phyloP scores from a whole-genome alignment of 2,113 vertebrate genomes.

The Colius striatus region DNA sequence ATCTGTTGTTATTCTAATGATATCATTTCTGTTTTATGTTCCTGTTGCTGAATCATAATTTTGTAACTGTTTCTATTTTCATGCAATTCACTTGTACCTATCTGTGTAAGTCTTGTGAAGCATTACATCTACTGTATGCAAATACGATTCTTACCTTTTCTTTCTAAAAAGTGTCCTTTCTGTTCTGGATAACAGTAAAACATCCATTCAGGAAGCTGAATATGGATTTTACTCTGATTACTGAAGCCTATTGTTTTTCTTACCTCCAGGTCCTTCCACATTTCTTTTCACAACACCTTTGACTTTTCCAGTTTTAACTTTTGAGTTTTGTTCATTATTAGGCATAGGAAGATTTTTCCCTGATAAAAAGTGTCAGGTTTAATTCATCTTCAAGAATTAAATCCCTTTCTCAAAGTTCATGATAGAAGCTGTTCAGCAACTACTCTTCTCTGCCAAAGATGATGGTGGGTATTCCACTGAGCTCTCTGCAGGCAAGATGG shows the following conservation, averaged over 20 bases:
- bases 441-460: background rate
- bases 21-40: background rate
- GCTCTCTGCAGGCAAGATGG: background rate
- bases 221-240: background rate
- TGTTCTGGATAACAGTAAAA: background rate
- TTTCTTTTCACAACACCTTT: background rate
- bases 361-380: background rate
- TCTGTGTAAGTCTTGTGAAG: background rate
- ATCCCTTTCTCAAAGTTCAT: background rate
- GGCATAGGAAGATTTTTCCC: fast-evolving
- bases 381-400: background rate
- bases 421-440: background rate
- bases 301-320: background rate
- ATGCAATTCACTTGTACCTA: background rate
- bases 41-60: background rate
- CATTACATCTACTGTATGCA: background rate
- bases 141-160: background rate
- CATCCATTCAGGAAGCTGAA: fast-evolving
- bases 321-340: background rate
- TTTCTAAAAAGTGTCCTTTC: background rate
- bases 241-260: background rate
- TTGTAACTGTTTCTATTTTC: background rate
- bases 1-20: background rate
- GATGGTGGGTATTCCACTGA: background rate
- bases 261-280: background rate